These are phyloP conservation scores for Gambusia yucatana DNA, from an alignment of 2,797 vertebrate genomes.

Conservation along the genomic window DNA sequence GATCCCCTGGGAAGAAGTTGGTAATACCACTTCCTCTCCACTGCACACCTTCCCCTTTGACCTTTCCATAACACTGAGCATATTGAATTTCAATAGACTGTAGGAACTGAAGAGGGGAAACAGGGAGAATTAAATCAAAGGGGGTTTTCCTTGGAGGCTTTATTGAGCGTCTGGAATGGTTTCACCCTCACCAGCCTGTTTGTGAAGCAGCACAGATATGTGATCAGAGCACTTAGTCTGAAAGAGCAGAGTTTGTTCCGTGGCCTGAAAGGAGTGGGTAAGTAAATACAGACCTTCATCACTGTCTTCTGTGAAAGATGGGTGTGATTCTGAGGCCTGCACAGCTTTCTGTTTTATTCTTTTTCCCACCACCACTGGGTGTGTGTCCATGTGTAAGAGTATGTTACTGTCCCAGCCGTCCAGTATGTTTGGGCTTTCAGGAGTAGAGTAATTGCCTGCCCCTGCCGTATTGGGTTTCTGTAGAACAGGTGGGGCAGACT, in stretches of 20 bases:
- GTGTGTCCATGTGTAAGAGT: conserved; percentile 29
- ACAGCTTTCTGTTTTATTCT: conserved; percentile 7
- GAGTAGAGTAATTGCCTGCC: conserved; percentile 26
- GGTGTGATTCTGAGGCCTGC: conserved; percentile 25
- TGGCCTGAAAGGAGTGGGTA: conserved; percentile 44
- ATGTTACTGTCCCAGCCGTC: conserved; percentile 42
- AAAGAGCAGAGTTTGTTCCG: conserved; percentile 21
- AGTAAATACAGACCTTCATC: conserved; percentile 47
- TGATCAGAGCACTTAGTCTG: conserved; percentile 1
- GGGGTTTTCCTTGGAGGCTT: conserved; percentile 9
- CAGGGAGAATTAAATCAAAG: conserved; percentile 1
- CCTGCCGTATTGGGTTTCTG: conserved; percentile 70
- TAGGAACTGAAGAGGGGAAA: not conserved
- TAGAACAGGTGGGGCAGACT: conserved; percentile 77
- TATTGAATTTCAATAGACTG: conserved; percentile 1
- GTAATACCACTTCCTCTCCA: not conserved
- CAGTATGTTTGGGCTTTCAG: conserved; percentile 11
- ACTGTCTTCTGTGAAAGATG: conserved; percentile 41
- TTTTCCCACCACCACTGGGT: conserved; percentile 27
- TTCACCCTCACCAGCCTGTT: not conserved
- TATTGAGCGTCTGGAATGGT: not conserved
- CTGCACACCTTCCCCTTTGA: not conserved
- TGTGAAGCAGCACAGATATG: not conserved
- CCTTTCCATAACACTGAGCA: not conserved
- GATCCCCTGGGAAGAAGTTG: not conserved